A percentile compares a stretch with the other conserved stretches of the same genome.
These are phyloP conservation scores for Agrilus cyanescens DNA, from an alignment of 2,888 invertebrate species.

Conservation along the genomic window DNA sequence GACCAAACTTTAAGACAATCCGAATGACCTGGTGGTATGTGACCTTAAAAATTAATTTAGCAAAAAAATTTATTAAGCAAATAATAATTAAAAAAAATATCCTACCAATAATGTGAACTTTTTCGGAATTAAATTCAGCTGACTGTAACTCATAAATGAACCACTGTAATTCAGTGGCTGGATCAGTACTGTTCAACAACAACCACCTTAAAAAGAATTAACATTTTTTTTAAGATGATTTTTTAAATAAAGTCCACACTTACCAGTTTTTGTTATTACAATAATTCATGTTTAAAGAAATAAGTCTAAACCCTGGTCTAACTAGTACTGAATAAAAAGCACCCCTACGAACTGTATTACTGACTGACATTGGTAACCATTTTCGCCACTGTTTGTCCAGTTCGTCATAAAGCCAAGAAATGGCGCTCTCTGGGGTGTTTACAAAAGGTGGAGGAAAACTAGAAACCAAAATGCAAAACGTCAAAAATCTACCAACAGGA, in stretches of 20 bases:
- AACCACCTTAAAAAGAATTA: slow-evolving; percentile 56
- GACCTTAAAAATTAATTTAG: slow-evolving; percentile 40
- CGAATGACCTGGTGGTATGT: slow-evolving; percentile 89
- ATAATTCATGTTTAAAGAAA: slow-evolving; percentile 94
- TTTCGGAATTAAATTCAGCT: slow-evolving; percentile 86
- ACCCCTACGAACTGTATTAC: slow-evolving; percentile 73
- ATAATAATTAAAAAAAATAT: slow-evolving; percentile 1
- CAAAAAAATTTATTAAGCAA: background rate
- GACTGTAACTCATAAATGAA: slow-evolving; percentile 86
- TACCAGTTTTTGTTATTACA: slow-evolving; percentile 93
- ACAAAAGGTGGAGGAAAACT: slow-evolving; percentile 84
- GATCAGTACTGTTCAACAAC: slow-evolving; percentile 88
- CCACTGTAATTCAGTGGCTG: slow-evolving; percentile 91
- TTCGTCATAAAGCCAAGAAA: slow-evolving; percentile 87
- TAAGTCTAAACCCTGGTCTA: slow-evolving; percentile 77
- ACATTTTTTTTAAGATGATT: background rate
- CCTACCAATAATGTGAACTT: slow-evolving; percentile 84
- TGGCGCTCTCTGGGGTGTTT: slow-evolving; percentile 65
- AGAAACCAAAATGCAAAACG: slow-evolving; percentile 20
- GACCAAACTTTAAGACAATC: slow-evolving; percentile 95
- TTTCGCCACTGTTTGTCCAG: slow-evolving; percentile 81
- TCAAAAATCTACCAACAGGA: background rate
- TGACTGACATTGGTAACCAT: slow-evolving; percentile 83
- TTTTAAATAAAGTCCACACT: slow-evolving; percentile 10
- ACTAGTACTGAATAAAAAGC: slow-evolving; percentile 88